Percentiles rank a stretch among this genome's conserved stretches.
These are phyloP conservation scores for Chrysolina oricalcia DNA, from an alignment of 2,888 invertebrate species.

Conservation along the genomic window DNA sequence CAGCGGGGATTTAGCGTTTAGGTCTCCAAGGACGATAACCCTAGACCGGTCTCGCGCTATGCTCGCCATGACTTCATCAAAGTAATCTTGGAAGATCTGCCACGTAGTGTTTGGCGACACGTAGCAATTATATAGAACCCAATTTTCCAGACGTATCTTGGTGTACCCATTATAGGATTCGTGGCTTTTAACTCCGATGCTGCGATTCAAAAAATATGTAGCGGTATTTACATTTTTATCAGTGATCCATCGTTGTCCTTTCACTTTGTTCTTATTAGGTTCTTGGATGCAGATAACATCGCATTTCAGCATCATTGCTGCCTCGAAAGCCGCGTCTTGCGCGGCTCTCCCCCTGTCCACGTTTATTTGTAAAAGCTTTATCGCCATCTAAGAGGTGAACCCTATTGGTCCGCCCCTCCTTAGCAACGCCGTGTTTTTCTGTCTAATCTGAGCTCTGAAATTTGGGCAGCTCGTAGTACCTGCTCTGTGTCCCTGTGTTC, in stretches of 20 bases:
- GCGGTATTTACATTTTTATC: background rate
- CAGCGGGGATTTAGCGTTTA: background rate
- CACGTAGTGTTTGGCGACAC: background rate
- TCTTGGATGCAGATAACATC: too few relatives aligned
- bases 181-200: background rate
- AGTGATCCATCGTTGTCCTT: background rate
- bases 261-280: background rate
- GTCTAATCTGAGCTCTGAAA: background rate
- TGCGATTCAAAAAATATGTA: background rate
- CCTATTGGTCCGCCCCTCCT: background rate
- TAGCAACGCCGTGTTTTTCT: background rate
- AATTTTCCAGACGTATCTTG: background rate
- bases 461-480: background rate
- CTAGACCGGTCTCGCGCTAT: background rate
- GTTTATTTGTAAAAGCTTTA: too few relatives aligned
- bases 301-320: too few relatives aligned
- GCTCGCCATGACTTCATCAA: background rate
- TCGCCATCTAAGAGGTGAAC: too few relatives aligned
- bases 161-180: background rate
- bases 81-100: background rate
- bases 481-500: background rate
- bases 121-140: background rate
- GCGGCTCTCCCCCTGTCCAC: too few relatives aligned
- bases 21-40: background rate
- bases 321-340: background rate